Evolutionary conservation across 2,888 invertebrate species (phyloP).

Genomic region (Napeogenes sylphis): DNA sequence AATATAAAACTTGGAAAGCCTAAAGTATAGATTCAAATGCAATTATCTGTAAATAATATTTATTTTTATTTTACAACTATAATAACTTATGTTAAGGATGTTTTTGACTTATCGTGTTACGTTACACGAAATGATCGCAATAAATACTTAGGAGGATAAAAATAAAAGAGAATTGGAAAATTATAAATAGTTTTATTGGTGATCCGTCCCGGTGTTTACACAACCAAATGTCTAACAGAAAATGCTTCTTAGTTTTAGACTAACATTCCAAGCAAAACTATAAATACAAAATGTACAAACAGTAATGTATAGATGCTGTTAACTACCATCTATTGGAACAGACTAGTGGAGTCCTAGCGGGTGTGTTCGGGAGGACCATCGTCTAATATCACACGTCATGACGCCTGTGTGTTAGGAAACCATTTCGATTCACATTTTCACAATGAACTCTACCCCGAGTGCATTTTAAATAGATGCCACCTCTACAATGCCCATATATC

Average conservation of each 20-base stretch:
- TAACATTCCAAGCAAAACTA: constrained; percentile 20
- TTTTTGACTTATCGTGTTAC: neutral
- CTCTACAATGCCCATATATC: neutral
- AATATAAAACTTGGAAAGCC: too few species aligned
- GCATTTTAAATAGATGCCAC: neutral
- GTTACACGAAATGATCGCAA: neutral
- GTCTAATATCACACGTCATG: constrained; percentile 62
- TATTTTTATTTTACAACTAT: too few species aligned
- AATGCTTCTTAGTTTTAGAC: constrained; percentile 11
- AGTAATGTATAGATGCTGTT: neutral
- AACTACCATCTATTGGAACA: neutral
- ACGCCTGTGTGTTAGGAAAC: constrained; percentile 20
- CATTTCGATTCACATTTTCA: neutral
- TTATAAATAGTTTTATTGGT: constrained; percentile 67
- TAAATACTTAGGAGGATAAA: constrained; percentile 14
- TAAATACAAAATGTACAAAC: constrained; percentile 30
- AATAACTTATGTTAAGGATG: neutral
- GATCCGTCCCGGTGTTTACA: constrained; percentile 48
- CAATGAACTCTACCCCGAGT: constrained; percentile 8
- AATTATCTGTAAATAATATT: too few species aligned
- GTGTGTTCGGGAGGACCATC: constrained; percentile 40
- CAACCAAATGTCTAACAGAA: constrained; percentile 24
- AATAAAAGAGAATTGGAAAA: constrained; percentile 59
- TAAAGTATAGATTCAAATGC: too few species aligned
- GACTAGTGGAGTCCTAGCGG: constrained; percentile 12